These are phyloP conservation scores for Sarotherodon lohbergeri DNA, from an alignment of 2,113 vertebrate species.

Conservation along the genomic window DNA sequence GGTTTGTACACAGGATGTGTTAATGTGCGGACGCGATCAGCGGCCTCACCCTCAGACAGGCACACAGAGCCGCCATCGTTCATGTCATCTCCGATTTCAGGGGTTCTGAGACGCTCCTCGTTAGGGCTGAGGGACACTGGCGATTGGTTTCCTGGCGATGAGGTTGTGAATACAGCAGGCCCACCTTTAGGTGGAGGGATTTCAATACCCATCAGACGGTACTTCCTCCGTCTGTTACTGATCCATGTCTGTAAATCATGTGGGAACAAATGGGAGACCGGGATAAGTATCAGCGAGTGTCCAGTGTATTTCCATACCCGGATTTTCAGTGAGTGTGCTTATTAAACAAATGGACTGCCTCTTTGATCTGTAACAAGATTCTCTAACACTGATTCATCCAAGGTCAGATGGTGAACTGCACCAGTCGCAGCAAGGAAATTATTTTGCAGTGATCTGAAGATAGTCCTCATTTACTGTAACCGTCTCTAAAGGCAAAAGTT, in stretches of 20 bases:
- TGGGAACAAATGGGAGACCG: neutral
- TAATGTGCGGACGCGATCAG: neutral
- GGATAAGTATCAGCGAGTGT: neutral
- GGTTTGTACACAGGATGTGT: neutral
- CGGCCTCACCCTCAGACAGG: conserved; percentile 84
- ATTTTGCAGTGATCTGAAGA: neutral
- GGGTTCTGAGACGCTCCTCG: conserved; percentile 71
- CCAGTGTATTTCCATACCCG: neutral
- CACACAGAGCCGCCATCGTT: conserved; percentile 85
- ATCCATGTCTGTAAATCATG: conserved; percentile 89
- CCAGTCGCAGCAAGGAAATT: neutral
- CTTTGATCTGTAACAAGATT: neutral
- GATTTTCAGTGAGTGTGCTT: neutral
- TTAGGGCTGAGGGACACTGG: conserved; percentile 77
- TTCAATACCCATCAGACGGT: conserved; percentile 96
- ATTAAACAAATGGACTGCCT: neutral
- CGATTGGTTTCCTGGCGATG: conserved; percentile 76
- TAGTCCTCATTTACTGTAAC: neutral
- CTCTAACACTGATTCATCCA: neutral
- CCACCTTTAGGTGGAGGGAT: conserved; percentile 93
- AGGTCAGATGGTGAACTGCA: neutral
- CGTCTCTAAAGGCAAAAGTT: neutral
- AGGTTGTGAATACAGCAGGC: conserved; percentile 85
- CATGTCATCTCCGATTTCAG: conserved; percentile 84
- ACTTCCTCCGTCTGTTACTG: conserved; percentile 96